A percentile compares a stretch with the other conserved stretches of the same genome.
Conservation (phyloP, 2,113 vertebrate species). For the Psammodynastes pulverulentus region DNA sequence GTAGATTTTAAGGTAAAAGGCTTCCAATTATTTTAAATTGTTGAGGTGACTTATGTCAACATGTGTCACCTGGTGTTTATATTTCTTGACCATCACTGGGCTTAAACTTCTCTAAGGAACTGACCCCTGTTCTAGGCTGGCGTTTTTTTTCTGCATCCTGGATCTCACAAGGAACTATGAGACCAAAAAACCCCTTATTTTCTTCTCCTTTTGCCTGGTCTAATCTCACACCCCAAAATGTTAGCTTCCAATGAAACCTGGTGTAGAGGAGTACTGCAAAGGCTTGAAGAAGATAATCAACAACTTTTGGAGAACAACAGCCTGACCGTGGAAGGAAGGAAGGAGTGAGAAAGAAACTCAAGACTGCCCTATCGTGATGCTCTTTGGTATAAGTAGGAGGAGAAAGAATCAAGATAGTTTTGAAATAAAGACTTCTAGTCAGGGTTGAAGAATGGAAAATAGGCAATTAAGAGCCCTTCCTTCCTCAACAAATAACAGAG, state of each 20-base stretch:
- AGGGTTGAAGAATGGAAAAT: not conserved
- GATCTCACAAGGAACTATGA: not conserved
- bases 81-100: not conserved
- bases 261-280: not conserved
- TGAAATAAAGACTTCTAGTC: not conserved
- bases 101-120: not conserved
- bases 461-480: not conserved
- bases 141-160: not conserved
- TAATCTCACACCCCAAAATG: not conserved
- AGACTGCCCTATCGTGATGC: not conserved
- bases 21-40: not conserved
- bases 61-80: not conserved
- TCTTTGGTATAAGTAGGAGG: not conserved
- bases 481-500: not conserved
- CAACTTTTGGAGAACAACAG: not conserved
- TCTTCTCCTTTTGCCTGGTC: not conserved
- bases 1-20: not conserved
- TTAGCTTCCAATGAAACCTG: not conserved
- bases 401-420: not conserved
- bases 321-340: not conserved
- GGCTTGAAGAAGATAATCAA: not conserved
- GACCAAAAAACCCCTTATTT: not conserved
- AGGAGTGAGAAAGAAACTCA: not conserved
- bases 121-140: not conserved
- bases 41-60: not conserved